Percentiles rank a stretch among this genome's conserved stretches.
phyloP scores from a whole-genome alignment of 2,888 invertebrate genomes.

The Metopia argyrocephala region DNA sequence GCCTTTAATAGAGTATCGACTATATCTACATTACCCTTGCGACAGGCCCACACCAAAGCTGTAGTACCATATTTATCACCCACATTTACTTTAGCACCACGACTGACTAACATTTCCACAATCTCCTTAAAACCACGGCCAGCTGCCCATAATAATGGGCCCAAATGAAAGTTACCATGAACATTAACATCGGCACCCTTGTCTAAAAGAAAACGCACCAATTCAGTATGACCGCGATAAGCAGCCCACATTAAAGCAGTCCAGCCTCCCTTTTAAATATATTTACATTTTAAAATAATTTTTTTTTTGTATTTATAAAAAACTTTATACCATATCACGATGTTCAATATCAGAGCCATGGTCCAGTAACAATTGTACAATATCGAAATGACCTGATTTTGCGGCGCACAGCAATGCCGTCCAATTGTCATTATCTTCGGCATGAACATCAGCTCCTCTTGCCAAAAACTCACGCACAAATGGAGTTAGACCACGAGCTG shows the following conservation, averaged over 20 bases:
- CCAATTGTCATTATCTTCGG: slow-evolving; percentile 96
- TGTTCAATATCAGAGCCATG: slow-evolving; percentile 92
- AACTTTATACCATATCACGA: slow-evolving; percentile 86
- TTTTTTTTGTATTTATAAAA: no score
- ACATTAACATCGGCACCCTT: slow-evolving; percentile 96
- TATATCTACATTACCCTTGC: slow-evolving; percentile 92
- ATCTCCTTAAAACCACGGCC: slow-evolving; percentile 94
- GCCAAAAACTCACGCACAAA: slow-evolving; percentile 91
- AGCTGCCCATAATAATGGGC: slow-evolving; percentile 95
- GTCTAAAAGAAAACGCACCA: slow-evolving; percentile 88
- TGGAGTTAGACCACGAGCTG: slow-evolving; percentile 89
- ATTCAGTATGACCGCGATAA: slow-evolving; percentile 91
- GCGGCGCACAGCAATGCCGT: slow-evolving; percentile 93
- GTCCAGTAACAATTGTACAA: slow-evolving; percentile 89
- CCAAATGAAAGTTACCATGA: slow-evolving; percentile 95
- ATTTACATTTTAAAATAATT: neutral
- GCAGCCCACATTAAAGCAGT: slow-evolving; percentile 98
- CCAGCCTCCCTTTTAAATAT: slow-evolving; percentile 91
- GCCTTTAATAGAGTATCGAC: slow-evolving; percentile 89
- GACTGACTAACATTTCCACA: slow-evolving; percentile 88
- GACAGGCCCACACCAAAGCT: slow-evolving; percentile 96
- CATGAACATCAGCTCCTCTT: slow-evolving; percentile 94
- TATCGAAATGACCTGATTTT: slow-evolving; percentile 90
- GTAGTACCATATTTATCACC: slow-evolving; percentile 98
- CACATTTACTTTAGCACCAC: slow-evolving; percentile 95